phyloP scores from a whole-genome alignment of 2,888 invertebrate genomes.

The Crossocerus cetratus region DNA sequence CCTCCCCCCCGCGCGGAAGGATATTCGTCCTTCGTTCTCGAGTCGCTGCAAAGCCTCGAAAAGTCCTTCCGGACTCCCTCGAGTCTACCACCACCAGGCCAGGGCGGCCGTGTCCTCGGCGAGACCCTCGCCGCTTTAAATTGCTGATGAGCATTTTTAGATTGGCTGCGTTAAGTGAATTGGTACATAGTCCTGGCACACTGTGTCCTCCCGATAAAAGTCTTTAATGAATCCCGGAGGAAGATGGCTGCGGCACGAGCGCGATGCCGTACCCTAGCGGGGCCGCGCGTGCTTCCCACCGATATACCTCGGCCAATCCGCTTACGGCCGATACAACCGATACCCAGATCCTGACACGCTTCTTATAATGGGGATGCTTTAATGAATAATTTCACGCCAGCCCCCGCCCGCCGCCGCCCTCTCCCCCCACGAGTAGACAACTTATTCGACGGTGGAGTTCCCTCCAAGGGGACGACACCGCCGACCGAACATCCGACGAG shows the following conservation, averaged over 20 bases:
- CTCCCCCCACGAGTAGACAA: not conserved
- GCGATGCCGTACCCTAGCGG: constrained; percentile 34
- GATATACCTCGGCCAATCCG: constrained; percentile 32
- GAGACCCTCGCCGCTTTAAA: constrained; percentile 72
- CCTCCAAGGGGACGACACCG: not conserved
- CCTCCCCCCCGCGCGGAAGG: constrained; percentile 9
- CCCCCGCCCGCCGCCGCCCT: not conserved
- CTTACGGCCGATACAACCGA: constrained; percentile 32
- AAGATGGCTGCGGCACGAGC: constrained; percentile 50
- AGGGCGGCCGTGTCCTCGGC: constrained; percentile 54
- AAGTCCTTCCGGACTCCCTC: constrained; percentile 33
- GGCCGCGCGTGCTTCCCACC: constrained; percentile 18
- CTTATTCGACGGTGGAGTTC: not conserved
- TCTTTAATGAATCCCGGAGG: constrained; percentile 65
- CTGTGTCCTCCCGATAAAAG: constrained; percentile 75
- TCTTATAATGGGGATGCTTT: constrained; percentile 11
- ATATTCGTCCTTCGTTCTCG: constrained; percentile 16
- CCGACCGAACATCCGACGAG: constrained; percentile 6
- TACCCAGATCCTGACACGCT: constrained; percentile 15
- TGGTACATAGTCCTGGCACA: constrained; percentile 71
- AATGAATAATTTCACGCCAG: constrained; percentile 24
- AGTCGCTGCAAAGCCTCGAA: no score
- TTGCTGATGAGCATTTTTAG: constrained; percentile 77
- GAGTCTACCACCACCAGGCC: constrained; percentile 35
- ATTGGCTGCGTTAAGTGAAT: constrained; percentile 76